Evolutionary conservation across 2,797 vertebrate genomes (phyloP), one percentile per base, ranked within the genome.

Genomic region (Scomberomorus guttatus): DNA sequence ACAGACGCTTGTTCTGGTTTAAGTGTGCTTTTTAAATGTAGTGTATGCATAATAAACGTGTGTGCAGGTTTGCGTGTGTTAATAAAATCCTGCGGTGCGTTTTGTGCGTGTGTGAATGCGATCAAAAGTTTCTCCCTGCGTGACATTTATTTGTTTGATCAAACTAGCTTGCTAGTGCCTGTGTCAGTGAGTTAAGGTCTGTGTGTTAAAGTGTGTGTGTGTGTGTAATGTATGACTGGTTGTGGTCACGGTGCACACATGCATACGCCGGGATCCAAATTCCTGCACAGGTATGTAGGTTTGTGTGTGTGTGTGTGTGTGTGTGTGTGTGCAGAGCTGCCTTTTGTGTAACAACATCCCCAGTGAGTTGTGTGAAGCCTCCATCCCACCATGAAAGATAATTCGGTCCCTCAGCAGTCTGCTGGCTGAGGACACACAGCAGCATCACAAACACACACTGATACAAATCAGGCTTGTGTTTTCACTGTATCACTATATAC

Each of bases 331-430:
- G 81, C 6, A 60, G 69, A 79, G 22, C 69, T 65, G 63, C 73
- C 72, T 75, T 77, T 75, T 82, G 71, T 69, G 64, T 87, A 91
- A 91, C 86, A 84, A 91, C 77, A 51, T 92, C 88, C 92, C 90
- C 73, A 72, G 92, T 77, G 92, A 80, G 51, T 82, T 68, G 77
- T 74, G 74, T 44, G 72, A 80, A 82, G 78, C 82, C 68, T 87
- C 75, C 68, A 68, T 80, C 86, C 84, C 84, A 77, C 84, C 79
- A 74, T 86, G 82, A 90, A 83, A 78, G 82, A 90, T 87, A 89
- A 82, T 80, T 52, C 58, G 10, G 74, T 75, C 55, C 80, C 78
- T 81, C 77, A 61, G 74, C 82, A 72, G 79, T 46, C 79, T 86
- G 78, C 90, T 77, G 63, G 70, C 63, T 24, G 62, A 82, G 67